Conservation (phyloP, 2,888 invertebrate species). For the Meiosimyza decipiens region DNA sequence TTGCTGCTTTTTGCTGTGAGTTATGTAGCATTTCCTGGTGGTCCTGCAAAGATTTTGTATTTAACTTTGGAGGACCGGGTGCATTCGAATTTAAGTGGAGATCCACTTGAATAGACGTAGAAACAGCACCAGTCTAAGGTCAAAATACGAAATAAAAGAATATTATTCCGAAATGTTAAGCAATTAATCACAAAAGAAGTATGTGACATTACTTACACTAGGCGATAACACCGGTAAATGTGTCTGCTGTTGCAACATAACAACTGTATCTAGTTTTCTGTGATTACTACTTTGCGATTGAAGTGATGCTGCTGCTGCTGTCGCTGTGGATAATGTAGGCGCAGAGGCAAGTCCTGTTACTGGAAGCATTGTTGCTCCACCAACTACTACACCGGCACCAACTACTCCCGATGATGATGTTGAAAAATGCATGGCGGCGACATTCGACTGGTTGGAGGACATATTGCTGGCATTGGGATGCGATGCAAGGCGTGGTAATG, state of each 20-base stretch:
- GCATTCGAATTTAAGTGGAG: slow-evolving; percentile 66
- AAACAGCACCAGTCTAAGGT: slow-evolving; percentile 54
- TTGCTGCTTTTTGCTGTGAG: slow-evolving; percentile 64
- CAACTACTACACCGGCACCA: slow-evolving; percentile 52
- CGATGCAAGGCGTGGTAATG: slow-evolving; percentile 69
- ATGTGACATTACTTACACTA: slow-evolving; percentile 44
- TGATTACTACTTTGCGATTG: slow-evolving; percentile 45
- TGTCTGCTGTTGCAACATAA: slow-evolving; percentile 44
- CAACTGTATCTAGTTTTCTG: slow-evolving; percentile 47
- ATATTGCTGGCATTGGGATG: slow-evolving; percentile 61
- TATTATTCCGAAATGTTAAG: not conserved
- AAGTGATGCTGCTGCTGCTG: slow-evolving; percentile 40
- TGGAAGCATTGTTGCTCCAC: slow-evolving; percentile 59
- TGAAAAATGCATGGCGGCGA: slow-evolving; percentile 56
- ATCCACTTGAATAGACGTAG: slow-evolving; percentile 59
- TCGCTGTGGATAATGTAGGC: slow-evolving; percentile 44
- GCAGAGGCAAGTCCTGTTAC: slow-evolving; percentile 57
- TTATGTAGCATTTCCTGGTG: slow-evolving; percentile 48
- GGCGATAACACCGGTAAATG: slow-evolving; percentile 47
- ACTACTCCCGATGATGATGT: slow-evolving; percentile 41
- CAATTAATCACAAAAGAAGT: not conserved
- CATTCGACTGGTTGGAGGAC: slow-evolving; percentile 46
- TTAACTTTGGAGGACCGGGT: slow-evolving; percentile 67
- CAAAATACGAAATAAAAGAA: not conserved
- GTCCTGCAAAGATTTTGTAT: slow-evolving; percentile 65